Conservation (phyloP, 1,140 invertebrate genomes). For the Drosophila melanogaster region Release_6_plus_ISO1_MT NC_004354.4:17945501-17946000, state of each 20-base stretch:
- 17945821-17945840: slow-evolving; percentile 22
- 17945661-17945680: slow-evolving; percentile 33
- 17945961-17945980: slow-evolving; percentile 16
- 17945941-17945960: slow-evolving; percentile 1
- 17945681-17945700: slow-evolving; percentile 19
- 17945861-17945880: slow-evolving; percentile 65
- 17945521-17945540: slow-evolving; percentile 45
- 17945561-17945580: slow-evolving; percentile 7
- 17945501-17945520: slow-evolving; percentile 30
- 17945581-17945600: slow-evolving; percentile 18
- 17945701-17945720: slow-evolving; percentile 52
- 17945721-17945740: slow-evolving; percentile 71
- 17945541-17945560: slow-evolving; percentile 30
- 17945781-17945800: slow-evolving; percentile 1
- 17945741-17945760: slow-evolving; percentile 8
- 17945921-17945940: slow-evolving; percentile 20
- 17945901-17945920: slow-evolving; percentile 26
- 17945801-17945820: slow-evolving; percentile 12
- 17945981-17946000: slow-evolving; percentile 18
- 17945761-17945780: not conserved
- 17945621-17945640: slow-evolving; percentile 19
- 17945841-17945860: slow-evolving; percentile 26
- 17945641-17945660: slow-evolving; percentile 30
- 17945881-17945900: slow-evolving; percentile 19
- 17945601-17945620: not conserved